Conservation (phyloP, 2,888 invertebrate species). For the Cheilosia scutellata region DNA sequence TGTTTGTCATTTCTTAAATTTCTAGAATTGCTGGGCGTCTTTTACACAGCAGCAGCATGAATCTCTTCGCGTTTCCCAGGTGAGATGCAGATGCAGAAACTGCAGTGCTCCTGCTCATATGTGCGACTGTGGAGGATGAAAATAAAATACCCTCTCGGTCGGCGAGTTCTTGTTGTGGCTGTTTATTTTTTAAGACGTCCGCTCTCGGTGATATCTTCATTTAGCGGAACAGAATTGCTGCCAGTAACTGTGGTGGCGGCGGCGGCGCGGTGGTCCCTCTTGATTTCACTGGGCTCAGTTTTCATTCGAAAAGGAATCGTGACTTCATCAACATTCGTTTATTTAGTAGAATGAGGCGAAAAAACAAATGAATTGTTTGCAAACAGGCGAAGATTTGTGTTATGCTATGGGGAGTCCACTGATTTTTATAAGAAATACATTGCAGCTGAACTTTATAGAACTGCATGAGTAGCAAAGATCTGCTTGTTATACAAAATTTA, state of each 20-base stretch:
- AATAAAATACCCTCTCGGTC: slow-evolving; percentile 52
- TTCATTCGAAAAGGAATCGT: slow-evolving; percentile 71
- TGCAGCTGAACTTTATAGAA: slow-evolving; percentile 23
- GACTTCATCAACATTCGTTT: slow-evolving; percentile 74
- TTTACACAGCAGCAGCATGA: slow-evolving; percentile 14
- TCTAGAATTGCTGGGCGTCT: slow-evolving; percentile 68
- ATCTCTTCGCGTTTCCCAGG: slow-evolving; percentile 33
- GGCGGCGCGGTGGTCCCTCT: slow-evolving; percentile 49
- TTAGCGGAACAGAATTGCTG: slow-evolving; percentile 63
- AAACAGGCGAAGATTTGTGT: slow-evolving; percentile 62
- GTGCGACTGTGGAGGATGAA: slow-evolving; percentile 41
- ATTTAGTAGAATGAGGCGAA: slow-evolving; percentile 64
- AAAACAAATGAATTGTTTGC: slow-evolving; percentile 62
- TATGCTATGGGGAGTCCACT: slow-evolving; percentile 41
- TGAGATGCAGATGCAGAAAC: slow-evolving; percentile 62
- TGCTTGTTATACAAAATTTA: too few relatives aligned
- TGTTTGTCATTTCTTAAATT: slow-evolving; percentile 75
- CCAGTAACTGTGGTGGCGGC: slow-evolving; percentile 13
- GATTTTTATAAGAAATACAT: slow-evolving; percentile 16
- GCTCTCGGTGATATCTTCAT: slow-evolving; percentile 72
- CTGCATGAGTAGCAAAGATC: background rate
- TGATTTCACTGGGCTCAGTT: slow-evolving; percentile 58
- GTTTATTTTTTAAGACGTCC: slow-evolving; percentile 39
- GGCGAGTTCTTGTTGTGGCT: slow-evolving; percentile 9
- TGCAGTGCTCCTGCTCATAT: slow-evolving; percentile 27